A percentile compares a stretch with the other conserved stretches of the same genome.
phyloP scores from a whole-genome alignment of 2,888 invertebrate genomes.

The Nycteola revayana region DNA sequence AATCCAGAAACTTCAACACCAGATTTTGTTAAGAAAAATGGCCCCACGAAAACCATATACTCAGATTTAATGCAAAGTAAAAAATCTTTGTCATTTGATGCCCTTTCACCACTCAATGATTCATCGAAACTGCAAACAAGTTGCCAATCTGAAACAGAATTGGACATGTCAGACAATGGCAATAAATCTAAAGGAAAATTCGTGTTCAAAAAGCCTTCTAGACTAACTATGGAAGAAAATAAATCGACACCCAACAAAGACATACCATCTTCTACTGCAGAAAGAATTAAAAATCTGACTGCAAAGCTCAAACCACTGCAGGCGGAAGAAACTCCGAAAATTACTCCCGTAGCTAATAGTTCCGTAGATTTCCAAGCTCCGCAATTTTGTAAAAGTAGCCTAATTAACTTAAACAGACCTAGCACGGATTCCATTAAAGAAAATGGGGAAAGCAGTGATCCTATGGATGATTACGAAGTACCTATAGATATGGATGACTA shows the following conservation, averaged over 20 bases:
- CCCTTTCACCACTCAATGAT: constrained; percentile 45
- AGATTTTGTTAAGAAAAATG: constrained; percentile 40
- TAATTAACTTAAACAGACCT: constrained; percentile 45
- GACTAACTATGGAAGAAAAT: constrained; percentile 41
- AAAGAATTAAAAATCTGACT: constrained; percentile 58
- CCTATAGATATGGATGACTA: constrained; percentile 55
- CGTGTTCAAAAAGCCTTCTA: constrained; percentile 68
- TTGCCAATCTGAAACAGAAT: constrained; percentile 39
- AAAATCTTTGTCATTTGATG: constrained; percentile 54
- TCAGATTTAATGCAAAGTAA: constrained; percentile 48
- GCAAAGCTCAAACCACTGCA: constrained; percentile 59
- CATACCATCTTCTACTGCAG: constrained; percentile 59
- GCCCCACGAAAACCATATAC: constrained; percentile 47
- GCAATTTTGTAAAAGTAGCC: constrained; percentile 48
- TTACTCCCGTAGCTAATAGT: constrained; percentile 50
- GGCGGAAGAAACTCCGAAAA: constrained; percentile 42
- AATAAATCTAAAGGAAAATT: constrained; percentile 66
- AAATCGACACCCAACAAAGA: constrained; percentile 44
- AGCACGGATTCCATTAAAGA: constrained; percentile 46
- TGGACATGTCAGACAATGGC: constrained; percentile 36
- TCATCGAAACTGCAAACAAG: constrained; percentile 38
- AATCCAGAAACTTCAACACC: constrained; percentile 52
- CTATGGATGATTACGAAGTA: constrained; percentile 44
- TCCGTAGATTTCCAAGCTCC: constrained; percentile 69
- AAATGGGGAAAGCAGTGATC: constrained; percentile 30